Evolutionary conservation across 2,797 vertebrate genomes (phyloP), one percentile per base, ranked within the genome.

Genomic region (Thunnus albacares): DNA sequence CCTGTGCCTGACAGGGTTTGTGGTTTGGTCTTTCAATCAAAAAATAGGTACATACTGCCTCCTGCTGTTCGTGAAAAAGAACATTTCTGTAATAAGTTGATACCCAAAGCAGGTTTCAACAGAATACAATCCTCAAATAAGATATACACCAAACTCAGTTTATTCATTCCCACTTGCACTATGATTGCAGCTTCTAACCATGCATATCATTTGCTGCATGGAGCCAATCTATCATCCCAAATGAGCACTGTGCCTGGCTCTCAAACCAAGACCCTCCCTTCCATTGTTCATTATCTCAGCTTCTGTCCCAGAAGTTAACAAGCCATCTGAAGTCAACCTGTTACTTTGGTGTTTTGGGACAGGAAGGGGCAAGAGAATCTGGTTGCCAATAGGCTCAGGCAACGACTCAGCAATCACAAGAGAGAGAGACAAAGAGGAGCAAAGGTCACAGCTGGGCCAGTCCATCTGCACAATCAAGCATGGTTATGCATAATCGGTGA

Each of bases 311-410:
- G 58, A 81, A 59, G 53, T 74, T 63, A 87, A 62, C 77, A 69
- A 47, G 73, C 69, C 86, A 73, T 85, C 77, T 75, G 72, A 85
- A 69, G 60, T 26, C 65, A 87, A 87, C 77, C 90, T 91, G 87
- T 75, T 57, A 1, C 24, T 62, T 2, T 51, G 73, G 38, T 65
- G 66, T 57, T 70, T 35, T 64, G 83, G 70, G 84, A 76, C 51
- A 30, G 20, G 52, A 5, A 33, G 43, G 14, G 18, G 38, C 14
- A 33, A 45, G n/a, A 5, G 26, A 57, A 61, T 62, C 71, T 12
- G 5, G 38, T 15, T 7, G 68, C 59, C 24, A 53, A 26, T 11
- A 75, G 59, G 26, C 52, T 62, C 12, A 30, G 43, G 49, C 8
- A 14, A 45, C 6, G 12, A 65, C 28, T 68, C 30, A 22, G 33